A percentile compares a stretch with the other conserved stretches of the same genome.
phyloP scores from a whole-genome alignment of 1,140 invertebrate genomes.

The Phymastichus coffea region DNA sequence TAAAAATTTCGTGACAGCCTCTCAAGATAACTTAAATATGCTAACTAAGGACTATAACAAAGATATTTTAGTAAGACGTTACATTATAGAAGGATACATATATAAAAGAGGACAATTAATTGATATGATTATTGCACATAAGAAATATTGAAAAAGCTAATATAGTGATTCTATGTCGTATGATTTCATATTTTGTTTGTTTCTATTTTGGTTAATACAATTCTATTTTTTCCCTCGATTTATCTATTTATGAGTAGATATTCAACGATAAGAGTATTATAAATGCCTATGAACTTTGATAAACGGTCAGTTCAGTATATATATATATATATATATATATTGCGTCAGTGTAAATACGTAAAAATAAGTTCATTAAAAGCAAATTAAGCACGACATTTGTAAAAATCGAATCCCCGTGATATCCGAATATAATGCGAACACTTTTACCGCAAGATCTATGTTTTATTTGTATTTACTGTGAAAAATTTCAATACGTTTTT shows the following conservation, averaged over 20 bases:
- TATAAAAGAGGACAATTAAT: constrained; percentile 6
- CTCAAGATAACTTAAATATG: too few relatives aligned
- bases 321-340: too few relatives aligned
- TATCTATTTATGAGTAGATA: background rate
- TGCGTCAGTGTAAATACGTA: constrained; percentile 3
- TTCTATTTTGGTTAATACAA: background rate
- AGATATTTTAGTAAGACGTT: too few relatives aligned
- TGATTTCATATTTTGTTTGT: background rate
- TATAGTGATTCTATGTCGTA: background rate
- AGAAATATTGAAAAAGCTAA: constrained; percentile 5
- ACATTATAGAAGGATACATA: too few relatives aligned
- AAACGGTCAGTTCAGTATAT: constrained; percentile 6
- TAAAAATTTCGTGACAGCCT: too few relatives aligned
- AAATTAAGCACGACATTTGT: background rate
- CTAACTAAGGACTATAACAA: too few relatives aligned
- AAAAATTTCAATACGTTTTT: constrained; percentile 13
- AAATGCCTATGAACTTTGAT: background rate
- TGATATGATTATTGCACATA: constrained; percentile 11
- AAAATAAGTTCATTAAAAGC: constrained; percentile 2
- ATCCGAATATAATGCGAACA: background rate
- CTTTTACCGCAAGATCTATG: background rate
- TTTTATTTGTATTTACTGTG: too few relatives aligned
- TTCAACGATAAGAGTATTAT: background rate
- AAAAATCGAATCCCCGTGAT: background rate
- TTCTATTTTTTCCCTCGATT: background rate